phyloP scores from a whole-genome alignment of 2,797 vertebrate genomes.

The Tapera naevia region DNA sequence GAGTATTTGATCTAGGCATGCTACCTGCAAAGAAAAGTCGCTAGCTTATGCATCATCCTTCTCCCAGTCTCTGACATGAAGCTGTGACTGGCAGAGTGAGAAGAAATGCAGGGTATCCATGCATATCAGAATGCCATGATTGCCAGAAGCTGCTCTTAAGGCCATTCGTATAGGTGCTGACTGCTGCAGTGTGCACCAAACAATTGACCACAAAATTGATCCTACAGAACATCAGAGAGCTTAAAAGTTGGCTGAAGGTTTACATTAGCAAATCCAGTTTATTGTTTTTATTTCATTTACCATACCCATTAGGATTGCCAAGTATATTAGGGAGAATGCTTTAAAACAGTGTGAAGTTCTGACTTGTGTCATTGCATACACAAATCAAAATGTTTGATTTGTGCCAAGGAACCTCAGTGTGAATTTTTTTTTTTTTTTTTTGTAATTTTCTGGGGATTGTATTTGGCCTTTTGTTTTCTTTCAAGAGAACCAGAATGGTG shows the following conservation, averaged over 20 bases:
- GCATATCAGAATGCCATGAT: neutral
- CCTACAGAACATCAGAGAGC: neutral
- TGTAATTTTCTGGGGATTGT: neutral
- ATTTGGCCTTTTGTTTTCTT: neutral
- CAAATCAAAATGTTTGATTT: neutral
- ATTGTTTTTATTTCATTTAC: neutral
- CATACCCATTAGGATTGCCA: neutral
- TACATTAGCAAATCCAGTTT: neutral
- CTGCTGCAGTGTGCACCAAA: neutral
- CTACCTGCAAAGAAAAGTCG: neutral
- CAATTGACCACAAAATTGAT: neutral
- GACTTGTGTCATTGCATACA: fast-evolving
- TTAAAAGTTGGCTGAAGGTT: neutral
- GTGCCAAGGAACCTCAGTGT: neutral
- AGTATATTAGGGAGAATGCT: neutral
- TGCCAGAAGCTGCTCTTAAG: neutral
- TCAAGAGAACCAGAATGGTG: neutral
- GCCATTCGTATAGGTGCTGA: fast-evolving
- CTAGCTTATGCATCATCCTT: neutral
- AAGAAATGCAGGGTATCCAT: neutral
- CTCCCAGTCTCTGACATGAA: neutral
- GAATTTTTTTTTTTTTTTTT: neutral
- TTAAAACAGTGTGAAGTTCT: neutral
- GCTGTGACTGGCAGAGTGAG: neutral
- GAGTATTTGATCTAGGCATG: neutral